Evolutionary conservation across 2,797 vertebrate species (phyloP).

Genomic region (Melanogrammus aeglefinus): DNA sequence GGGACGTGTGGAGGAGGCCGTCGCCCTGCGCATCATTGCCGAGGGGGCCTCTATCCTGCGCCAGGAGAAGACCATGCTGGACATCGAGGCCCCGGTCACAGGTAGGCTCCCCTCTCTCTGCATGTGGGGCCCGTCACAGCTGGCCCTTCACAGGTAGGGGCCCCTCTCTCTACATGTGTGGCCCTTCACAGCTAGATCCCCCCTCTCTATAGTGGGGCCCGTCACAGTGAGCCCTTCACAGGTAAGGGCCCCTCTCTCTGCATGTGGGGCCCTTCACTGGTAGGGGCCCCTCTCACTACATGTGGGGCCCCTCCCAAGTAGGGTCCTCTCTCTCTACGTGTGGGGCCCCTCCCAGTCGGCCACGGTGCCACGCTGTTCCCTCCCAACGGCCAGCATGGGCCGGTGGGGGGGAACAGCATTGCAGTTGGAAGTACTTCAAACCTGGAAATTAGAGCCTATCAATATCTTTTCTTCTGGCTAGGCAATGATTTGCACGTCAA

Average conservation of each 20-base stretch:
- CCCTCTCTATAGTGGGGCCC: too few relatives aligned
- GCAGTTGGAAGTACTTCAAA: too few relatives aligned
- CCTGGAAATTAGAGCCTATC: neutral
- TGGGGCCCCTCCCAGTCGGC: neutral
- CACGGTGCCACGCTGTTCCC: too few relatives aligned
- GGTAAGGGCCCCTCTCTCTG: constrained; percentile 48
- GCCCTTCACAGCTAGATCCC: neutral
- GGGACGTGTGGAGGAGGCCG: constrained; percentile 78
- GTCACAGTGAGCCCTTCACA: constrained; percentile 54
- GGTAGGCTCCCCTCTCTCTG: constrained; percentile 48
- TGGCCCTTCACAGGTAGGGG: neutral
- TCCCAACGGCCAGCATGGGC: too few relatives aligned
- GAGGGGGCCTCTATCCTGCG: constrained; percentile 78
- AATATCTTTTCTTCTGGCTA: neutral
- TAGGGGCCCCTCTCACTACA: neutral
- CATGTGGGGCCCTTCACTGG: neutral
- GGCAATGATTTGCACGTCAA: neutral
- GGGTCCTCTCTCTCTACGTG: neutral
- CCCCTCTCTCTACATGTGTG: neutral
- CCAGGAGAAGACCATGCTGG: constrained; percentile 82
- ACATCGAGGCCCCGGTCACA: constrained; percentile 82
- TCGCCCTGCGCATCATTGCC: constrained; percentile 74
- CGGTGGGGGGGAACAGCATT: too few relatives aligned
- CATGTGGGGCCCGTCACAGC: neutral
- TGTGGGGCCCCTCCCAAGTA: neutral